Evolutionary conservation across 2,797 vertebrate genomes (phyloP).

Genomic region (Myotis myotis): DNA sequence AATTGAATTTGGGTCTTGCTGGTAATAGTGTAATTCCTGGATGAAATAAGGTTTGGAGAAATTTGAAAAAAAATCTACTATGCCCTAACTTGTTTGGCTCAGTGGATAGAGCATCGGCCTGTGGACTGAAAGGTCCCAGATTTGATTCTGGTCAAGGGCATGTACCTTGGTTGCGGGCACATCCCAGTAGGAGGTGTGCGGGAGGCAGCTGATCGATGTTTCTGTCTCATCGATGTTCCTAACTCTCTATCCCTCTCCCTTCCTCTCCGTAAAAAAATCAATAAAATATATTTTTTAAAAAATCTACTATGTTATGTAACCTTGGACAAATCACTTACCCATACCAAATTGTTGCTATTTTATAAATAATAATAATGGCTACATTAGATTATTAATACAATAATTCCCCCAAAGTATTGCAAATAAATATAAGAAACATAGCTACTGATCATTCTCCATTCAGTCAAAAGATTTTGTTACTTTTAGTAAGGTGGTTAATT

Average conservation of each 20-base stretch:
- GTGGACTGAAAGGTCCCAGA: too few species aligned
- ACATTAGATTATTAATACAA: background rate
- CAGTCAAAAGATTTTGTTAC: background rate
- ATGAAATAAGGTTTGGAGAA: slow-evolving; percentile 11
- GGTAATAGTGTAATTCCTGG: background rate
- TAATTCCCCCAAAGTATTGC: background rate
- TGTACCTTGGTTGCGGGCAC: too few species aligned
- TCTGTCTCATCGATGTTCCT: too few species aligned
- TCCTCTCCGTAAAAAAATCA: too few species aligned
- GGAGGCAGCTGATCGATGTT: too few species aligned
- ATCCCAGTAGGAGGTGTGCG: too few species aligned
- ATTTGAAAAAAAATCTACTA: background rate
- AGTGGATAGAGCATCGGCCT: too few species aligned
- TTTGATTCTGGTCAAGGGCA: too few species aligned
- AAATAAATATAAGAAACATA: slow-evolving; percentile 32
- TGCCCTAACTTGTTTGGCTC: too few species aligned
- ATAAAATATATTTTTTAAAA: too few species aligned
- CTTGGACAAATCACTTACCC: background rate
- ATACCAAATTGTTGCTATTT: background rate
- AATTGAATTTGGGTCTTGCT: background rate
- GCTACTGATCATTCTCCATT: background rate
- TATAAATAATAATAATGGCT: background rate
- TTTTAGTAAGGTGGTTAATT: background rate
- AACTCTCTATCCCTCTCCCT: too few species aligned
- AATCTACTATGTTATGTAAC: background rate